Evolutionary conservation across 1,140 invertebrate genomes (phyloP).

Genomic region (Eurosta solidaginis): DNA sequence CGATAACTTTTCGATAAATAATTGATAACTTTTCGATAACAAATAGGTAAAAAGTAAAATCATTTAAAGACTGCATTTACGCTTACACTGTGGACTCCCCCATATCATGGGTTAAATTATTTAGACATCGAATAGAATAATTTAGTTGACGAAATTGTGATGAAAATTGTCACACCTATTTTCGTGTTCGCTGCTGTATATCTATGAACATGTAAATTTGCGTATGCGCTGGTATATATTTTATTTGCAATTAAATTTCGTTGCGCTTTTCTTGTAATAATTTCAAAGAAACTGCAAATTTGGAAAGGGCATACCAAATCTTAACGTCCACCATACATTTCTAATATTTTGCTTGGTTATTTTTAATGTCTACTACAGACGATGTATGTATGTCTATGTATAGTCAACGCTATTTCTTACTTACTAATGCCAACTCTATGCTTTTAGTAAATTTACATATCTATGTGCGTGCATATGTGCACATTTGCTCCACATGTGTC

Average conservation of each 20-base stretch:
- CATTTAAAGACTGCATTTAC: no score
- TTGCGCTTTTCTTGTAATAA: constrained; percentile 24
- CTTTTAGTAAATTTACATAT: not conserved
- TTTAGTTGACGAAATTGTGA: no score
- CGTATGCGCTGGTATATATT: not conserved
- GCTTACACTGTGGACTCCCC: no score
- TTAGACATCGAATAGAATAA: no score
- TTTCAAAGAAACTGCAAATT: not conserved
- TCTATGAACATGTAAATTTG: no score
- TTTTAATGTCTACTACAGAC: not conserved
- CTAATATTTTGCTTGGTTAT: not conserved
- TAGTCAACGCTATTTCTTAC: constrained; percentile 11
- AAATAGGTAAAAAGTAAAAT: no score
- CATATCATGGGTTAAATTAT: no score
- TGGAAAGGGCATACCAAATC: not conserved
- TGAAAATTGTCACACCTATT: no score
- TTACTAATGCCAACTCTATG: not conserved
- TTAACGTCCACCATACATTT: not conserved
- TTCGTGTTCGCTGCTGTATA: no score
- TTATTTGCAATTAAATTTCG: constrained; percentile 16
- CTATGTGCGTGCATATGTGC: not conserved
- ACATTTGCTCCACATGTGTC: not conserved
- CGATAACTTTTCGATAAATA: no score
- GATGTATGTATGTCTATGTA: not conserved
- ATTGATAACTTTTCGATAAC: no score